Percentiles rank a stretch among this genome's conserved stretches.
These are phyloP conservation scores for Diadumene lineata DNA, from an alignment of 92 coral and sea anemone genomes.

Conservation along the genomic window DNA sequence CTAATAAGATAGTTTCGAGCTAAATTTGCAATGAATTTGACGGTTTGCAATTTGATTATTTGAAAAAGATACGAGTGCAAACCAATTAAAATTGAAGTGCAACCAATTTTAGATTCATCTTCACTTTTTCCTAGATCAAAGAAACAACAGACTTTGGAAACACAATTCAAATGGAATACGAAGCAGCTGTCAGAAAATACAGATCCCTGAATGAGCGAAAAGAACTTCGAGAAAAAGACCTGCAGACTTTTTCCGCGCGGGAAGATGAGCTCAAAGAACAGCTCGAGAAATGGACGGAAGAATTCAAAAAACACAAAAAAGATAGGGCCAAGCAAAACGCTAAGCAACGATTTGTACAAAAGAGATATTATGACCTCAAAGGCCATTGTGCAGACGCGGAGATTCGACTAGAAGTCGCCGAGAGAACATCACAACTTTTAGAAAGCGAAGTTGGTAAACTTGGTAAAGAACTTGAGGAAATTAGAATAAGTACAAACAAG, in stretches of 20 bases:
- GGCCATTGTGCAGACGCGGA: slow-evolving; percentile 42
- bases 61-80: too few species aligned
- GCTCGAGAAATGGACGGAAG: neutral
- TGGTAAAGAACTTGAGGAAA: slow-evolving; percentile 38
- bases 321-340: neutral
- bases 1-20: too few species aligned
- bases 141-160: slow-evolving; percentile 1
- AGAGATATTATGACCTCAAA: slow-evolving; percentile 24
- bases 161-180: slow-evolving; percentile 20
- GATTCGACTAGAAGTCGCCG: slow-evolving; percentile 34
- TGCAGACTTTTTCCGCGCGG: neutral
- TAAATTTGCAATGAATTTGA: too few species aligned
- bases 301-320: neutral
- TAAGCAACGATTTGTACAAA: neutral
- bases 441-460: slow-evolving; percentile 22
- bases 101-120: too few species aligned
- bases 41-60: too few species aligned
- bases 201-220: slow-evolving; percentile 1
- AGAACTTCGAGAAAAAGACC: slow-evolving; percentile 6
- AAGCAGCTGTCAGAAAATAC: slow-evolving; percentile 24
- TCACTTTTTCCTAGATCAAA: slow-evolving; percentile 25
- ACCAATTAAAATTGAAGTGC: too few species aligned
- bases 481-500: slow-evolving; percentile 30
- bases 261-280: neutral
- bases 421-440: slow-evolving; percentile 38